Percentiles rank a stretch among this genome's conserved stretches.
These are phyloP conservation scores for Fukomys damarensis DNA, from an alignment of 2,113 vertebrate genomes.

Conservation along the genomic window DNA sequence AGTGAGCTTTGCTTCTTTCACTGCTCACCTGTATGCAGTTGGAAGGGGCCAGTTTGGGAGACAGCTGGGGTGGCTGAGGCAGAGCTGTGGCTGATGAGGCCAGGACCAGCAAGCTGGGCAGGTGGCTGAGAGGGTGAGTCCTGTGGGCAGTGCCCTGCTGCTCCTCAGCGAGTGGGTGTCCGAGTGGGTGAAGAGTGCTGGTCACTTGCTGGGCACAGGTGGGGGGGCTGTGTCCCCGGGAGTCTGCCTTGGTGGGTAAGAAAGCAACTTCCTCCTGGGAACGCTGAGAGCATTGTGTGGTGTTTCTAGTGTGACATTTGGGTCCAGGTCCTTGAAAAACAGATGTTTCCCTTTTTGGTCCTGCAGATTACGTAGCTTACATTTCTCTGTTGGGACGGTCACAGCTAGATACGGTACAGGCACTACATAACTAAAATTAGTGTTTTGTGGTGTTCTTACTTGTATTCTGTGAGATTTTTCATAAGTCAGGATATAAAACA, in stretches of 20 bases:
- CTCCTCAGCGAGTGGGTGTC: background rate
- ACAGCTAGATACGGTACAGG: background rate
- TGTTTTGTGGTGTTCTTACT: background rate
- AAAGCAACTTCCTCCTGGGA: background rate
- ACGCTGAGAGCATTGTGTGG: background rate
- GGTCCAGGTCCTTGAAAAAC: background rate
- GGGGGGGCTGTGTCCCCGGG: background rate
- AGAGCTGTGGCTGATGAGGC: background rate
- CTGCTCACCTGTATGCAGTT: background rate
- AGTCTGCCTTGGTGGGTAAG: background rate
- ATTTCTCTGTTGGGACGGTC: background rate
- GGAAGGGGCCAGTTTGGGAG: background rate
- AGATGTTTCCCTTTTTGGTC: background rate
- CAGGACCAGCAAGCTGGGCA: background rate
- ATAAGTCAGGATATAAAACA: slow-evolving; percentile 30
- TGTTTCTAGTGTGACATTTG: background rate
- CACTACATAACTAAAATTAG: background rate
- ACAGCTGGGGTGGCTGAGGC: background rate
- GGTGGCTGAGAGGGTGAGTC: background rate
- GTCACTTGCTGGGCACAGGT: background rate
- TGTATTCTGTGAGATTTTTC: background rate
- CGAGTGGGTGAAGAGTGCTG: background rate
- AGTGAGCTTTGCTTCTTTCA: background rate
- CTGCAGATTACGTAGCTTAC: background rate
- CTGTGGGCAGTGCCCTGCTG: no score